Evolutionary conservation across 2,888 invertebrate genomes (phyloP).

Genomic region (Urechis unicinctus): DNA sequence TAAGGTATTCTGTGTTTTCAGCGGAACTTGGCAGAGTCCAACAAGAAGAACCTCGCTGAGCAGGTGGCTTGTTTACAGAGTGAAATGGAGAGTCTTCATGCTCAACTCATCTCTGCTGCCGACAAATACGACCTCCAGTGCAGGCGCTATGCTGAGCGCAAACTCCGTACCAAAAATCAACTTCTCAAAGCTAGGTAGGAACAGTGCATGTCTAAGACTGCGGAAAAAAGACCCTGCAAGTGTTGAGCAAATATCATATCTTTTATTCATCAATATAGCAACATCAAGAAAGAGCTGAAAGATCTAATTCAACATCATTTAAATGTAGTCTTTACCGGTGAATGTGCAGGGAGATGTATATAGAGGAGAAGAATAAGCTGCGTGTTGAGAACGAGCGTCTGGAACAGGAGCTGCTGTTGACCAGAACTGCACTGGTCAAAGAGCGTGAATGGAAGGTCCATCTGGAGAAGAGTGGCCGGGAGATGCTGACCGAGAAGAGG

Average conservation of each 20-base stretch:
- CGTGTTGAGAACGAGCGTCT: constrained; percentile 32
- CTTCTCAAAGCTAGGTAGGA: constrained; percentile 19
- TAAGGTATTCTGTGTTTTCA: constrained; percentile 2
- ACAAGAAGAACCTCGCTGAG: constrained; percentile 6
- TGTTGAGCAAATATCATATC: too few species aligned
- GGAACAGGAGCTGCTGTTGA: constrained; percentile 31
- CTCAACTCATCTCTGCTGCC: constrained; percentile 9
- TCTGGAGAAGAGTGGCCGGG: constrained; percentile 13
- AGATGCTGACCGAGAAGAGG: constrained; percentile 33
- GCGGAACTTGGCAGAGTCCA: constrained; percentile 3
- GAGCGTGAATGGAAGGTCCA: constrained; percentile 33
- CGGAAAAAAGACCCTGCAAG: too few species aligned
- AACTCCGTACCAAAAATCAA: constrained; percentile 15
- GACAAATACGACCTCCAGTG: constrained; percentile 14
- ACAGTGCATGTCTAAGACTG: background rate
- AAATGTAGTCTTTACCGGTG: too few species aligned
- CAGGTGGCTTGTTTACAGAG: constrained; percentile 8
- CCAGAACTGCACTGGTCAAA: constrained; percentile 36
- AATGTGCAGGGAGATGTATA: constrained; percentile 38
- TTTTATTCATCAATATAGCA: too few species aligned
- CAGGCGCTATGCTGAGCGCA: constrained; percentile 16
- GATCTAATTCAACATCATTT: too few species aligned
- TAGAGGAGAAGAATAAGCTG: constrained; percentile 25
- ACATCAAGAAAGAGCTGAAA: too few species aligned
- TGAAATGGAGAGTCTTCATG: constrained; percentile 15